phyloP scores from a whole-genome alignment of 2,888 invertebrate genomes.

The Clunio marinus region DNA sequence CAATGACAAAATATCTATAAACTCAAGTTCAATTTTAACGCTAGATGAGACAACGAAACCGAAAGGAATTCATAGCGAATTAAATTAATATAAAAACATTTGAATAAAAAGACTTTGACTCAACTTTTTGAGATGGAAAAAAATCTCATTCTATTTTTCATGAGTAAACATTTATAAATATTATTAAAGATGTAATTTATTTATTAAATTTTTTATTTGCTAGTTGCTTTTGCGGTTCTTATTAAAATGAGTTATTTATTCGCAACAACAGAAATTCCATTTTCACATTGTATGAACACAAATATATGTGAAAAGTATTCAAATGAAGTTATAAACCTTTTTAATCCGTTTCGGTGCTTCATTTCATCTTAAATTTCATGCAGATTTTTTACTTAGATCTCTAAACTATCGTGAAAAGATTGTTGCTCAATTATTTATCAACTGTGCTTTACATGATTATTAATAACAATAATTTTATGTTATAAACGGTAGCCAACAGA shows the following conservation, averaged over 20 bases:
- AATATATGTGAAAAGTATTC: neutral
- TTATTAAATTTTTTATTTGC: neutral
- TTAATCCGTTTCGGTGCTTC: conserved; percentile 16
- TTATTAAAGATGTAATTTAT: conserved; percentile 2
- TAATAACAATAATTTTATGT: neutral
- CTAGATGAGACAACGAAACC: neutral
- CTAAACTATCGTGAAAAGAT: neutral
- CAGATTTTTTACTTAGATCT: conserved; percentile 18
- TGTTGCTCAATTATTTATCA: conserved; percentile 34
- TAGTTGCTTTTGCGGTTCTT: no score
- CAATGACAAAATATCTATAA: conserved; percentile 24
- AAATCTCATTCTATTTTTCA: conserved; percentile 23
- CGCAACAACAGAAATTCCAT: neutral
- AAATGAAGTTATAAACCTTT: conserved; percentile 28
- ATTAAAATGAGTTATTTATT: no score
- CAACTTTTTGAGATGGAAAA: neutral
- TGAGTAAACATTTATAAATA: conserved; percentile 18
- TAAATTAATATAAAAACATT: conserved; percentile 16
- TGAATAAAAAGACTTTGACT: neutral
- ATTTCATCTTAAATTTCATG: conserved; percentile 8
- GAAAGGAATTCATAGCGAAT: conserved; percentile 1
- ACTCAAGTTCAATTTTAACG: neutral
- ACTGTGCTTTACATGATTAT: conserved; percentile 22
- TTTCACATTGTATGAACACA: no score
- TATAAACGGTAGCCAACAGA: neutral